These are phyloP conservation scores for Penaeus monodon DNA, from an alignment of 2,888 invertebrate species.

Conservation along the genomic window DNA sequence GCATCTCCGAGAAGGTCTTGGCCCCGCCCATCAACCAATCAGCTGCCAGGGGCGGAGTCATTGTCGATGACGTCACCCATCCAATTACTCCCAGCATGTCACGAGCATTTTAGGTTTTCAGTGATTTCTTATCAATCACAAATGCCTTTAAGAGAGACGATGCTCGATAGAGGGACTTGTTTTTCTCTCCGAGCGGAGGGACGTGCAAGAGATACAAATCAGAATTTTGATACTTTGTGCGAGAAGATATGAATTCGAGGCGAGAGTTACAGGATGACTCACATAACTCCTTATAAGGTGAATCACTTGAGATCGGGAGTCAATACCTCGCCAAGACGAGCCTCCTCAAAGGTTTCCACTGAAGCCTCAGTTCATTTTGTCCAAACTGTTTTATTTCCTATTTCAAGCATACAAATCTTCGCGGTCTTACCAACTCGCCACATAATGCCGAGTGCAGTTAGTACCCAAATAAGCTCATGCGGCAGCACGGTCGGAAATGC, in stretches of 20 bases:
- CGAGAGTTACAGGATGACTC: neutral
- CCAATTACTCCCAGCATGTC: slow-evolving; percentile 43
- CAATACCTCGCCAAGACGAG: slow-evolving; percentile 13
- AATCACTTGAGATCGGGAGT: neutral
- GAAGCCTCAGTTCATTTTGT: neutral
- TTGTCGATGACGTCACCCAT: slow-evolving; percentile 36
- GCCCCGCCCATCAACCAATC: slow-evolving; percentile 51
- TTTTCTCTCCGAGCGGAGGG: too few species aligned
- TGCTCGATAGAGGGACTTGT: too few species aligned
- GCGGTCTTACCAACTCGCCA: too few species aligned
- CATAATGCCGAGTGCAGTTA: too few species aligned
- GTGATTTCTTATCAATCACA: slow-evolving; percentile 10
- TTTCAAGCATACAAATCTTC: too few species aligned
- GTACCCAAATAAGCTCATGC: too few species aligned
- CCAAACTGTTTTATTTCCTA: too few species aligned
- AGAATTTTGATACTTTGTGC: too few species aligned
- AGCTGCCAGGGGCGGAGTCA: slow-evolving; percentile 21
- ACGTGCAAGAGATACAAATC: too few species aligned
- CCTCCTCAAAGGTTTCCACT: neutral
- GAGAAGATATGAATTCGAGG: too few species aligned
- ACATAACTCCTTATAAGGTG: slow-evolving; percentile 23
- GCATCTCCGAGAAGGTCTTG: neutral
- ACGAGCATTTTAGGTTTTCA: slow-evolving; percentile 28
- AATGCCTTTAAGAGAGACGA: neutral
- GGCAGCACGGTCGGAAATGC: too few species aligned